A percentile compares a stretch with the other conserved stretches of the same genome.
Evolutionary conservation across 1,140 invertebrate genomes (phyloP).

Genomic region (Polyergus mexicanus): DNA sequence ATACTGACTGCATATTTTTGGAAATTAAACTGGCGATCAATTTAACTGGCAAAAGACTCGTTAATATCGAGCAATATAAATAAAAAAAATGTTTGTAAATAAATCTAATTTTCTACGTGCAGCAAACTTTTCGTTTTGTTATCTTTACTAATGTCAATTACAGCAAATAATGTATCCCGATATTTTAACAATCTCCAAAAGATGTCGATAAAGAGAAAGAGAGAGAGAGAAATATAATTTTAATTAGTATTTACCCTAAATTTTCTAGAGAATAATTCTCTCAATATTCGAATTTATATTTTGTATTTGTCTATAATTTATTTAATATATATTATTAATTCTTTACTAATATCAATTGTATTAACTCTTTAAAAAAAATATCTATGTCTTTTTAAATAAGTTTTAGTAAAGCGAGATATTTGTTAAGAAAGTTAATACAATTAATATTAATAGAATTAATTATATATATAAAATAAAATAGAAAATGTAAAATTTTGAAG

Average conservation of each 20-base stretch:
- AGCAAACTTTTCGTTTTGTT: neutral
- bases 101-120: neutral
- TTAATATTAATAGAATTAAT: too few relatives aligned
- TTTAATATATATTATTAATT: conserved; percentile 6
- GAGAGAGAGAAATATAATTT: neutral
- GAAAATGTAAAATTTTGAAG: neutral
- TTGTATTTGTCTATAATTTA: neutral
- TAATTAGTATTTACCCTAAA: neutral
- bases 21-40: conserved; percentile 70
- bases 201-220: neutral
- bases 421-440: too few relatives aligned
- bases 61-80: conserved; percentile 41
- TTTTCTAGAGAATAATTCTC: too few relatives aligned
- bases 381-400: neutral
- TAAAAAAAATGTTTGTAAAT: neutral
- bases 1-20: conserved; percentile 51
- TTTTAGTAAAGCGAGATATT: too few relatives aligned
- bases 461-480: too few relatives aligned
- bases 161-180: too few relatives aligned
- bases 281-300: neutral
- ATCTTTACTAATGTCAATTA: neutral
- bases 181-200: neutral
- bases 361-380: neutral
- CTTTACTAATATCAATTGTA: neutral
- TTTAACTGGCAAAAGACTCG: conserved; percentile 64